Percentiles rank a stretch among this genome's conserved stretches.
Evolutionary conservation across 1,140 invertebrate species (phyloP).

Genomic region (Pseudoatta argentina): DNA sequence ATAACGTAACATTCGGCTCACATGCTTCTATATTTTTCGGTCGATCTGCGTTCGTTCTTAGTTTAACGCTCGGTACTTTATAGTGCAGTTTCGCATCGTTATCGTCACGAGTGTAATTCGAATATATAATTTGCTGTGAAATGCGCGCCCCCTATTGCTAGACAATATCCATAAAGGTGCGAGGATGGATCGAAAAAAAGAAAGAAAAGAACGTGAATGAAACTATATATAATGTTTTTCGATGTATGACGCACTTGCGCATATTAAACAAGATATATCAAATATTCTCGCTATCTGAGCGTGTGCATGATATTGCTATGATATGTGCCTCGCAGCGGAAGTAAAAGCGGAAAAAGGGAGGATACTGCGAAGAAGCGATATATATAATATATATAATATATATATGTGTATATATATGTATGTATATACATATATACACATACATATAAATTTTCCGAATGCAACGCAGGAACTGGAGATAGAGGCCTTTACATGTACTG

Average conservation of each 20-base stretch:
- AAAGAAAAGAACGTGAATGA: slow-evolving; percentile 41
- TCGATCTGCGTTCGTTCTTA: slow-evolving; percentile 68
- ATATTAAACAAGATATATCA: slow-evolving; percentile 62
- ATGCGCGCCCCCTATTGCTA: slow-evolving; percentile 23
- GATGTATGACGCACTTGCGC: slow-evolving; percentile 49
- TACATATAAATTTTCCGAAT: slow-evolving; percentile 53
- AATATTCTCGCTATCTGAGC: slow-evolving; percentile 68
- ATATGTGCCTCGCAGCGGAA: slow-evolving; percentile 71
- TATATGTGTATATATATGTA: background rate
- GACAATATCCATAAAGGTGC: slow-evolving; percentile 16
- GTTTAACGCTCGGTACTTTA: slow-evolving; percentile 67
- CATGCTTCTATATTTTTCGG: slow-evolving; percentile 67
- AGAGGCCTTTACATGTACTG: slow-evolving; percentile 80
- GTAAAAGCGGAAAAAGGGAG: slow-evolving; percentile 25
- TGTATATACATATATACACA: slow-evolving; percentile 5
- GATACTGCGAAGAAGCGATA: slow-evolving; percentile 62
- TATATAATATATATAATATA: slow-evolving; percentile 24
- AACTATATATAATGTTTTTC: slow-evolving; percentile 67
- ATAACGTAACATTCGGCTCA: slow-evolving; percentile 69
- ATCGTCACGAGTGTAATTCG: slow-evolving; percentile 69
- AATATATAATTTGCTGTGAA: slow-evolving; percentile 72
- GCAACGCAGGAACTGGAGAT: slow-evolving; percentile 74
- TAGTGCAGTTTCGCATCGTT: slow-evolving; percentile 66
- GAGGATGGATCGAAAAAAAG: slow-evolving; percentile 16
- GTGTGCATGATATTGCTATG: slow-evolving; percentile 71